Base-by-base conservation (phyloP, 1,140 invertebrate genomes). In the Pinna nobilis region DNA sequence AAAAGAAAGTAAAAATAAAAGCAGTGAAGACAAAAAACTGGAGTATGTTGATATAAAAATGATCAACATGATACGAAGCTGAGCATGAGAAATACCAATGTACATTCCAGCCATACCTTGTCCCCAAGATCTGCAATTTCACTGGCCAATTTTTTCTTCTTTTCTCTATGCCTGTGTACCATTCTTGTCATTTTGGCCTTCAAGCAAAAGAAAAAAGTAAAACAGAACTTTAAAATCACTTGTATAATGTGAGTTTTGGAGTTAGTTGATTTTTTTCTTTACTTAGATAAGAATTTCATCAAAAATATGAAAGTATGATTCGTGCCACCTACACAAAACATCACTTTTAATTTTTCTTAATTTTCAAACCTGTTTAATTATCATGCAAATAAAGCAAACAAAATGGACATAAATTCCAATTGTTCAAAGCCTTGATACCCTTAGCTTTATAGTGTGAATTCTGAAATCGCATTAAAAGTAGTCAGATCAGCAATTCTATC, bases 161-260 rank as follows among this genome's bases (percentile, higher is more conserved):
- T 70, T 18, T 75, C 65, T n/a, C 72, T 75, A 37, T 83, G 82
- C 59, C 71, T 77, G 28, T 77, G 77, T n/a, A 82, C 41, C 51
- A 78, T 25, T 28, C 70, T 61, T n/a, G 75, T 70, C 73, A 80
- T 73, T 77, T 78, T 83, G 33, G 79, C 76, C 83, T 84, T 60
- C 44, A 82, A 74, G 61, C 20, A 25, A 57, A 61, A 70, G n/a
- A 11, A 20, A n/a, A 23, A 9, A 51, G 20, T 9, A 11, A 23
- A 51, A 23, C 1, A 15, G 15, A 20, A 4, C 2, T 47, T 18
- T 18, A 47, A 4, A 47, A 13, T 18, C n/a, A n/a, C n/a, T n/a
- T n/a, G n/a, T n/a, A n/a, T n/a, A n/a, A n/a, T n/a, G n/a, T n/a
- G n/a, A n/a, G n/a, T n/a, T n/a, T n/a, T n/a, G n/a, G n/a, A n/a